Evolutionary conservation across 1,140 invertebrate genomes (phyloP), one percentile per base, ranked within the genome.

Genomic region (Anthonomus grandis): DNA sequence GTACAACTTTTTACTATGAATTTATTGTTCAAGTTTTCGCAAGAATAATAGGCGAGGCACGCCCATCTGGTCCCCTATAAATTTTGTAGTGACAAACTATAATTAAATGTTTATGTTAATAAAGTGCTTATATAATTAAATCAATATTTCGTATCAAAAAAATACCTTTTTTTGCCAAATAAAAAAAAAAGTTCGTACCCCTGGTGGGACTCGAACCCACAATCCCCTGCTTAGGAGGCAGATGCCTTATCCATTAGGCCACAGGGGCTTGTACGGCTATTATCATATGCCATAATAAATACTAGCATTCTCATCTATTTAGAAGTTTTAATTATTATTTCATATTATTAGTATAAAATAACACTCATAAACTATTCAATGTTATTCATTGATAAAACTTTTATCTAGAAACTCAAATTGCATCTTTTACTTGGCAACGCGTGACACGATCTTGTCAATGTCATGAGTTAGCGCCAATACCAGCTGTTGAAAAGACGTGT

Each of bases 191-290:
- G 3, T 41, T 3, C 52, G 57, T 83, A 83, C 81, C 82, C 82
- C 81, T 83, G 82, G 81, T 83, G 81, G 82, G 81, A 84, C 81
- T 83, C 81, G 82, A 84, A 84, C 81, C 82, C 81, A 83, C 82
- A 84, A 81, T 84, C 82, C 81, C 79, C 82, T 81, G 81, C 81
- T 84, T 83, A 83, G 81, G 81, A 84, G 81, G 81, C 81, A 81
- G 81, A 83, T 83, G 82, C 82, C 82, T 83, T 84, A 83, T 84
- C 82, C 82, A 83, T 84, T 84, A 82, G 82, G 82, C 82, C 82
- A 84, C 82, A 70, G 69, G 69, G 69, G 69, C 69, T 63, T 47
- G 36, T 18, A 5, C 4, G 3, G 9, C 15, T 1, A 2, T 37
- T 34, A n/a, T n/a, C 22, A 19, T 12, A 52, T 50, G 31, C 24